Percentiles rank a stretch among this genome's conserved stretches.
Evolutionary conservation across 2,797 vertebrate genomes (phyloP).

Genomic region (Sarcophilus harrisii): DNA sequence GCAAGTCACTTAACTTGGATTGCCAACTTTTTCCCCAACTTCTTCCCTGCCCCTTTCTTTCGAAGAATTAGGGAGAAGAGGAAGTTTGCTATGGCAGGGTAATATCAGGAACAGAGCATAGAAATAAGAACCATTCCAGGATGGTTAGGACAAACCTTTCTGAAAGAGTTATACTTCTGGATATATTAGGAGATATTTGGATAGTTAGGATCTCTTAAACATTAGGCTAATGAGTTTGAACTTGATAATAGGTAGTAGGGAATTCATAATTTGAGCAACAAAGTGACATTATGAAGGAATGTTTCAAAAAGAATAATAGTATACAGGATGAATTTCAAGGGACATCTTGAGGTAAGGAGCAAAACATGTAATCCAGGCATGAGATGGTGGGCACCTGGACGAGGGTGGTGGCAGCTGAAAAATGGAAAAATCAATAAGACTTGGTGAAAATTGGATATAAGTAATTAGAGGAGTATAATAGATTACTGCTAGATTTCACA

Average conservation of each 20-base stretch:
- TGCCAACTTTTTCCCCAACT: neutral
- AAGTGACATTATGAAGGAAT: neutral
- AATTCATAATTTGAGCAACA: constrained; percentile 34
- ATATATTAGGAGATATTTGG: constrained; percentile 15
- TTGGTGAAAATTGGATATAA: constrained; percentile 2
- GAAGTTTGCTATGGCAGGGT: constrained; percentile 8
- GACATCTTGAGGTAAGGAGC: constrained; percentile 19
- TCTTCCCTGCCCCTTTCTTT: no score
- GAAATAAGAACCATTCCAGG: neutral
- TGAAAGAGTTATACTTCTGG: constrained; percentile 1
- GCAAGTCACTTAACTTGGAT: neutral
- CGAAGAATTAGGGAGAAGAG: neutral
- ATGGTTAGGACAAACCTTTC: neutral
- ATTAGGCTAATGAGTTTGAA: constrained; percentile 13
- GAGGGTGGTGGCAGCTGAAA: neutral
- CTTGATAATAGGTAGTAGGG: neutral
- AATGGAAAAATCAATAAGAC: neutral
- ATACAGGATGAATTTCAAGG: constrained; percentile 30
- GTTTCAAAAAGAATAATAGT: constrained; percentile 23
- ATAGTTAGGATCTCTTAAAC: neutral
- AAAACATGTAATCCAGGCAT: neutral
- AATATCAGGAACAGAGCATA: neutral
- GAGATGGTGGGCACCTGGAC: neutral
- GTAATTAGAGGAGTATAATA: neutral
- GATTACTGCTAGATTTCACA: constrained; percentile 17